Conservation (phyloP, 2,888 invertebrate species). For the Allacma fusca region DNA sequence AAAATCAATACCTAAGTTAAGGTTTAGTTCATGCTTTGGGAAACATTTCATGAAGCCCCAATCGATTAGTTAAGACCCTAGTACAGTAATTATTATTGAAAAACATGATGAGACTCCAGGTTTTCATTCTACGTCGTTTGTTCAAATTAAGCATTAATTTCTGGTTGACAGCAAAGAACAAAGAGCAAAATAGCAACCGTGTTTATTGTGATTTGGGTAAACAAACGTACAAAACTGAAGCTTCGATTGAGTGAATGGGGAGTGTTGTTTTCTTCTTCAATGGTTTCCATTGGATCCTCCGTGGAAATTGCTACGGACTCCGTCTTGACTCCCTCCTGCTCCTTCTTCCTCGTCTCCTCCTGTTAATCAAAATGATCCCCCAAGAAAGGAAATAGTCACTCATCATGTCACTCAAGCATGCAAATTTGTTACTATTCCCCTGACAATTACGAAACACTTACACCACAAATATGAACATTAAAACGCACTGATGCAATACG, state of each 20-base stretch:
- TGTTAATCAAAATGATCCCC: conserved; percentile 34
- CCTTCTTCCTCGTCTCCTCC: conserved; percentile 58
- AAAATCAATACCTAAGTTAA: too few species aligned
- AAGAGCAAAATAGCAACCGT: background rate
- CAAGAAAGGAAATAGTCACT: conserved; percentile 25
- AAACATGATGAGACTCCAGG: too few species aligned
- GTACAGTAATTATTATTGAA: too few species aligned
- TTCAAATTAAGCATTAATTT: too few species aligned
- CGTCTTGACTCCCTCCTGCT: conserved; percentile 57
- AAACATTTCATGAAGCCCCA: too few species aligned
- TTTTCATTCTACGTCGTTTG: too few species aligned
- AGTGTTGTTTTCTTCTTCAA: conserved; percentile 62
- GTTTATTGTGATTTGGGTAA: background rate
- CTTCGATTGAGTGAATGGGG: conserved; percentile 62
- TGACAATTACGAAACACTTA: too few species aligned
- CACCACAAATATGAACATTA: too few species aligned
- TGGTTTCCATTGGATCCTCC: conserved; percentile 62
- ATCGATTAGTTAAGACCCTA: too few species aligned
- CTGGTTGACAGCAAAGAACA: too few species aligned
- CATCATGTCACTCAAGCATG: conserved; percentile 1
- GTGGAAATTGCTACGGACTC: conserved; percentile 61
- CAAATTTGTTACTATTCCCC: background rate
- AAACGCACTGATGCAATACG: too few species aligned
- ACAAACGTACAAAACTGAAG: conserved; percentile 62
- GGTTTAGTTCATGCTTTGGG: too few species aligned